These are phyloP conservation scores for Lasaia peninsularis DNA, from an alignment of 1,140 invertebrate species.

Conservation along the genomic window DNA sequence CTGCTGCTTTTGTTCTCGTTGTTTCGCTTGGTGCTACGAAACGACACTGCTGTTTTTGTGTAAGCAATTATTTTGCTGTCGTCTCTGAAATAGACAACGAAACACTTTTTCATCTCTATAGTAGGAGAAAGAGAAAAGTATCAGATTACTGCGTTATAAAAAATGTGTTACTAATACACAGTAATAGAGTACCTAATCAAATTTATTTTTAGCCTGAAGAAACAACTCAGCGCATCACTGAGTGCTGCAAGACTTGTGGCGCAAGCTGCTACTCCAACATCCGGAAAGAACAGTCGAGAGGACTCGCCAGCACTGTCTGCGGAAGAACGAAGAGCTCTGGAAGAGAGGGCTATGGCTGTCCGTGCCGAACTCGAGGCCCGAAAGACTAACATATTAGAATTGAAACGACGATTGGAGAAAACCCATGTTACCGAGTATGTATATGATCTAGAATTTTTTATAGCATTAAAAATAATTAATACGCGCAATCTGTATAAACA, in stretches of 20 bases:
- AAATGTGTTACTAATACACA: too few relatives aligned
- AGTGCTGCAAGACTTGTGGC: conserved; percentile 68
- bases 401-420: conserved; percentile 85
- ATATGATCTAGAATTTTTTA: too few relatives aligned
- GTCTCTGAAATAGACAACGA: too few relatives aligned
- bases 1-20: conserved; percentile 5
- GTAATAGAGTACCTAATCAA: too few relatives aligned
- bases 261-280: conserved; percentile 44
- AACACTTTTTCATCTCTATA: too few relatives aligned
- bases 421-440: conserved; percentile 89
- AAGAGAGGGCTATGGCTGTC: conserved; percentile 82
- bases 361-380: conserved; percentile 85
- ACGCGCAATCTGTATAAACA: too few relatives aligned
- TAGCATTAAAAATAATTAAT: too few relatives aligned
- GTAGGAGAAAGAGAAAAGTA: too few relatives aligned
- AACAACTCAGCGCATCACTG: conserved; percentile 79
- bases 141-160: too few relatives aligned
- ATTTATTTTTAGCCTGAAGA: conserved; percentile 76
- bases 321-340: conserved; percentile 81
- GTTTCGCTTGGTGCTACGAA: background rate
- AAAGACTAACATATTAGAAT: conserved; percentile 84
- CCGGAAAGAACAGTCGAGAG: conserved; percentile 39
- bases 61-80: too few relatives aligned
- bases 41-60: too few relatives aligned
- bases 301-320: conserved; percentile 73